These are phyloP conservation scores for Caerostris darwini DNA, from an alignment of 1,140 invertebrate genomes.

Conservation along the genomic window DNA sequence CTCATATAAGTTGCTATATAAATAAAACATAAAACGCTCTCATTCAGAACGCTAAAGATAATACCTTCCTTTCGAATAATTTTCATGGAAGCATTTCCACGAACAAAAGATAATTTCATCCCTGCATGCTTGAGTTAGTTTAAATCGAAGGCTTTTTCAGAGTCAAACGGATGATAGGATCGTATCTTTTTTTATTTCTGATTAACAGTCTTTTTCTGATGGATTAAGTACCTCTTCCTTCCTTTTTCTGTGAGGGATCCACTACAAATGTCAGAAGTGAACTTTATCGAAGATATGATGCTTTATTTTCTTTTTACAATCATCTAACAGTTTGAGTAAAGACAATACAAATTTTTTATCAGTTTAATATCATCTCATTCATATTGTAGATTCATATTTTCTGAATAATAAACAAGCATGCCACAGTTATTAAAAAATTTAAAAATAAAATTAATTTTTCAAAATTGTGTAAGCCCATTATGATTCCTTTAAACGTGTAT, in stretches of 20 bases:
- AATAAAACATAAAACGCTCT: conserved; percentile 1
- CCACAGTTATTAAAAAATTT: too few relatives aligned
- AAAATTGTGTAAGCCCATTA: too few relatives aligned
- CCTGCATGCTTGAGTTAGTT: background rate
- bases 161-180: background rate
- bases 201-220: conserved; percentile 30
- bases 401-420: too few relatives aligned
- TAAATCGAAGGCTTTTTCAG: background rate
- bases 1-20: background rate
- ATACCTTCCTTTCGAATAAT: background rate
- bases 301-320: too few relatives aligned
- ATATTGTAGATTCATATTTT: too few relatives aligned
- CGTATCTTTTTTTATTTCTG: conserved; percentile 24
- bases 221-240: background rate
- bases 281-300: too few relatives aligned
- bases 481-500: too few relatives aligned
- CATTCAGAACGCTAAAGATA: background rate
- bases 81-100: background rate
- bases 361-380: too few relatives aligned
- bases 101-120: conserved; percentile 1
- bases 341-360: too few relatives aligned
- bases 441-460: too few relatives aligned
- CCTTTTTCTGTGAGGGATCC: background rate
- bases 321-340: too few relatives aligned
- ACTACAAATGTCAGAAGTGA: background rate